phyloP scores from a whole-genome alignment of 1,140 invertebrate species.

The Drosophila bocki region DNA sequence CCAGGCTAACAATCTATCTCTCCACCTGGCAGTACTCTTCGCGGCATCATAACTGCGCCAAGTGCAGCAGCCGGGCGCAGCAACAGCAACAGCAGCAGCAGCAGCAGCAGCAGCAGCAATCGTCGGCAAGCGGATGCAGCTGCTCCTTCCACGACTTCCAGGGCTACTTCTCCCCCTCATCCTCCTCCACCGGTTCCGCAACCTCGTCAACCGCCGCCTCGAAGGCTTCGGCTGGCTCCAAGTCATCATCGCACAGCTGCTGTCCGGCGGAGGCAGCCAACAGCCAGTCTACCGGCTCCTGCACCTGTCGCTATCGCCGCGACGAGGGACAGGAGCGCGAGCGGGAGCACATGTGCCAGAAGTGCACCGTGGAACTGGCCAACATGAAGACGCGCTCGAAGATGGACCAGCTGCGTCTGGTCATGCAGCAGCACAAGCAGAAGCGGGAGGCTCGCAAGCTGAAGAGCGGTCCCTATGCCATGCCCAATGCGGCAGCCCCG shows the following conservation, averaged over 20 bases:
- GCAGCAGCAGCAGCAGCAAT: constrained; percentile 32
- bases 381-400: constrained; percentile 94
- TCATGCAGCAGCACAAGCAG: constrained; percentile 95
- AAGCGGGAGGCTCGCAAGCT: constrained; percentile 92
- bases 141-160: constrained; percentile 78
- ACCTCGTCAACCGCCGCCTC: background rate
- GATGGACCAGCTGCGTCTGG: constrained; percentile 92
- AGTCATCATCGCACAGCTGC: constrained; percentile 29
- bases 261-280: constrained; percentile 26
- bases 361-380: constrained; percentile 87
- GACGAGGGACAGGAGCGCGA: constrained; percentile 46
- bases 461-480: constrained; percentile 89
- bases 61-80: constrained; percentile 66
- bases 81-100: constrained; percentile 52
- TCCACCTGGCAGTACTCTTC: constrained; percentile 55
- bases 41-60: constrained; percentile 74
- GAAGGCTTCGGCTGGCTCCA: constrained; percentile 17
- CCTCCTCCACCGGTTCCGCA: constrained; percentile 13
- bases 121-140: constrained; percentile 23
- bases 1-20: background rate
- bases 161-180: constrained; percentile 45
- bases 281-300: constrained; percentile 38
- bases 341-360: constrained; percentile 74
- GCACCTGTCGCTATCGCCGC: constrained; percentile 74
- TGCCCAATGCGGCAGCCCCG: constrained; percentile 55